Evolutionary conservation across 1,140 invertebrate genomes (phyloP).

Genomic region (Drosophila erecta): DNA sequence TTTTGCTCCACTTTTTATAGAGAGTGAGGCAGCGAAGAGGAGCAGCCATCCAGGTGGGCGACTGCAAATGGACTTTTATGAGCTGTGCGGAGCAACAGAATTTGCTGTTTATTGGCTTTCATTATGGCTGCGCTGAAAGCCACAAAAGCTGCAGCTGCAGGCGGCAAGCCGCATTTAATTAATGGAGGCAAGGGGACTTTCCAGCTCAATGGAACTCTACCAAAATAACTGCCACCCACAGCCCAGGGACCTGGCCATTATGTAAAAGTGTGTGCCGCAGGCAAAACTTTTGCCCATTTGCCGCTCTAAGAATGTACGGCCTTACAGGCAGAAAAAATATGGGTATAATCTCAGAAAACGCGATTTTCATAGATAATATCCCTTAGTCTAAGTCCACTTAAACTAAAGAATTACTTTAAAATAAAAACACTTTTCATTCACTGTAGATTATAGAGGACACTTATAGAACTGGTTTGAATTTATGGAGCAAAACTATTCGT

Average conservation of each 20-base stretch:
- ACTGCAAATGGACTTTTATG: constrained; percentile 49
- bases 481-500: not conserved
- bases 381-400: too few species aligned
- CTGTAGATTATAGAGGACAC: too few species aligned
- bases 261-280: constrained; percentile 32
- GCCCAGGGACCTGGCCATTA: constrained; percentile 14
- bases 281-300: constrained; percentile 40
- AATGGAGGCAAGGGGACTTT: constrained; percentile 39
- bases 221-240: constrained; percentile 19
- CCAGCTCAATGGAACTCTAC: constrained; percentile 34
- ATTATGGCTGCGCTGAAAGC: constrained; percentile 51
- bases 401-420: too few species aligned
- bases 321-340: constrained; percentile 1
- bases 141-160: constrained; percentile 38
- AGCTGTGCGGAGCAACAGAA: constrained; percentile 43
- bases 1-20: not conserved
- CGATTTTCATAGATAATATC: too few species aligned
- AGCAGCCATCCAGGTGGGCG: constrained; percentile 13
- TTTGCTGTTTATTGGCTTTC: constrained; percentile 62
- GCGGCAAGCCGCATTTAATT: constrained; percentile 68
- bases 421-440: too few species aligned
- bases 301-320: constrained; percentile 29
- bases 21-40: not conserved
- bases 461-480: not conserved
- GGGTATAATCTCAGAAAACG: not conserved